A percentile compares a stretch with the other conserved stretches of the same genome.
Conservation (phyloP, 2,113 vertebrate species). For the Epinephelus cyanopodus region DNA sequence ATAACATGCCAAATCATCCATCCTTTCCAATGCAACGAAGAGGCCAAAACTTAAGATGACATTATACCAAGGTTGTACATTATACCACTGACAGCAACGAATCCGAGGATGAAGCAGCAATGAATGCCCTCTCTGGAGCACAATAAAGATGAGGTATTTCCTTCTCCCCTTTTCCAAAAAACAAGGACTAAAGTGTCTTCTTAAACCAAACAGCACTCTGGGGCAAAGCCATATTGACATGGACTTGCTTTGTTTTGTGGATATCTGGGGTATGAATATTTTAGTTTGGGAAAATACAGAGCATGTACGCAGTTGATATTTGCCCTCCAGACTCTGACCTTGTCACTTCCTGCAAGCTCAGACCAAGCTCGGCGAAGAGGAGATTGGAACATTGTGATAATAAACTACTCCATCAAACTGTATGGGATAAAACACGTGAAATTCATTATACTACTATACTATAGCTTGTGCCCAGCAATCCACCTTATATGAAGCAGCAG, state of each 20-base stretch:
- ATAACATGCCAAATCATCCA: constrained; percentile 66
- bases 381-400: not conserved
- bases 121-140: constrained; percentile 24
- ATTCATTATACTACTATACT: not conserved
- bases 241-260: not conserved
- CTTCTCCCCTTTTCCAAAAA: not conserved
- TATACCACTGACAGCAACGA: constrained; percentile 38
- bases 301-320: constrained; percentile 1
- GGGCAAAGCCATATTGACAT: constrained; percentile 18
- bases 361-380: not conserved
- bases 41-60: constrained; percentile 34
- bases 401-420: not conserved
- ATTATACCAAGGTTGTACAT: constrained; percentile 43
- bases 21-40: constrained; percentile 45
- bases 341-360: not conserved
- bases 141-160: constrained; percentile 34
- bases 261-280: constrained; percentile 19
- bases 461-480: not conserved
- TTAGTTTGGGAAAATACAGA: constrained; percentile 1
- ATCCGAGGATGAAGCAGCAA: constrained; percentile 25
- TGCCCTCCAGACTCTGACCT: constrained; percentile 1
- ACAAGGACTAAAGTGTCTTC: constrained; percentile 18
- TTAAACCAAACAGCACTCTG: constrained; percentile 11
- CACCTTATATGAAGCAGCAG: not conserved
- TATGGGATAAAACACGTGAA: not conserved